These are phyloP conservation scores for Equus przewalskii DNA, from an alignment of 2,113 vertebrate genomes.

Conservation along the genomic window DNA sequence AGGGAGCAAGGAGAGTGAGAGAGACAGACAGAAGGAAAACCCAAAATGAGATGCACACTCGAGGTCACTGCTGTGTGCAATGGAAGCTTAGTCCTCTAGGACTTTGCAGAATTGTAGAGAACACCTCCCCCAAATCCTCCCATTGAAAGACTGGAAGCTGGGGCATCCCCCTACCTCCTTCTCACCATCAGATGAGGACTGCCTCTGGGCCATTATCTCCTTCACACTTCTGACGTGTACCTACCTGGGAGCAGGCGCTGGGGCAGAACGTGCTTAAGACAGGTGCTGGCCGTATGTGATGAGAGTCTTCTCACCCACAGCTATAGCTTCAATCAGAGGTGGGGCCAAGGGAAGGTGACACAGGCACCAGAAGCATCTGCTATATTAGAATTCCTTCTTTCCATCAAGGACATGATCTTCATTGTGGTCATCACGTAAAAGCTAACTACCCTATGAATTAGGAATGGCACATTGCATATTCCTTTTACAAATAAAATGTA, in stretches of 20 bases:
- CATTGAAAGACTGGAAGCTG: not conserved
- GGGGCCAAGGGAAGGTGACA: not conserved
- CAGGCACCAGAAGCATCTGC: not conserved
- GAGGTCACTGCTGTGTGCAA: not conserved
- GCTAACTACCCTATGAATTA: not conserved
- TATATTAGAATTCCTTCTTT: not conserved
- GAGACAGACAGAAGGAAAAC: not conserved
- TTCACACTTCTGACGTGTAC: too few relatives aligned
- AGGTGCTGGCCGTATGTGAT: not conserved
- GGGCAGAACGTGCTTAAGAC: not conserved
- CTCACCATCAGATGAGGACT: not conserved
- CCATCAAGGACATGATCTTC: not conserved
- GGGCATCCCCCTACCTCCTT: not conserved
- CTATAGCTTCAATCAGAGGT: not conserved
- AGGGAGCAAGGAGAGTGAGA: not conserved
- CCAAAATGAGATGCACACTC: not conserved
- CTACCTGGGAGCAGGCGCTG: not conserved
- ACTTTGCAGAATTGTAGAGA: not conserved
- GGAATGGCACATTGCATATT: not conserved
- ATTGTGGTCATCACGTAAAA: not conserved
- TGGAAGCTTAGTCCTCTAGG: not conserved
- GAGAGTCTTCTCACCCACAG: not conserved
- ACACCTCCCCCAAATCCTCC: not conserved
- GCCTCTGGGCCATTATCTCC: not conserved
- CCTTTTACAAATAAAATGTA: slow-evolving; percentile 30